These are phyloP conservation scores for Rhogogaster chlorosoma DNA, from an alignment of 2,888 invertebrate species.

Conservation along the genomic window DNA sequence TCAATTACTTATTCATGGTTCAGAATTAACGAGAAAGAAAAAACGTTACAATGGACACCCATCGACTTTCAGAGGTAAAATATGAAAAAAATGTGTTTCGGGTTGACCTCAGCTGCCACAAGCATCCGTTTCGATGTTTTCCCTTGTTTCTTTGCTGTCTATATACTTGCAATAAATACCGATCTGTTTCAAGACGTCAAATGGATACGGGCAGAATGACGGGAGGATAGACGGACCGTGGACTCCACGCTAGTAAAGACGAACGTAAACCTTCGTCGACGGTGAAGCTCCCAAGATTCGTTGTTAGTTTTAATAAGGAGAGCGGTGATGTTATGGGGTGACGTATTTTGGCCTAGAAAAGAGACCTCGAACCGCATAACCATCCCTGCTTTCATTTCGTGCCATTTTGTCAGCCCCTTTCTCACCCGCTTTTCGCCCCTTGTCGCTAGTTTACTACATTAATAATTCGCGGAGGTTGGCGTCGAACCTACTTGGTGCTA, in stretches of 20 bases:
- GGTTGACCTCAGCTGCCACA: background rate
- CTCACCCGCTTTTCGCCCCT: constrained; percentile 13
- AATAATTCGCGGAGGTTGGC: constrained; percentile 43
- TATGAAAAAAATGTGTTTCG: background rate
- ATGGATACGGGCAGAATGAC: background rate
- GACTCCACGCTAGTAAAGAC: background rate
- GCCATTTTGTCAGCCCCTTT: constrained; percentile 12
- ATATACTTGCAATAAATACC: background rate
- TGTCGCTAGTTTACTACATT: constrained; percentile 41
- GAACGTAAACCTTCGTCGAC: background rate
- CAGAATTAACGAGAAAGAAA: background rate
- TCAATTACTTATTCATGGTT: background rate
- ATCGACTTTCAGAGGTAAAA: background rate
- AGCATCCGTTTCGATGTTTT: background rate
- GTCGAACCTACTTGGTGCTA: constrained; percentile 42
- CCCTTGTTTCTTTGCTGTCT: background rate
- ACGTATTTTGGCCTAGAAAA: constrained; percentile 13
- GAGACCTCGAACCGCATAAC: constrained; percentile 32
- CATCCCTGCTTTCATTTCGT: background rate
- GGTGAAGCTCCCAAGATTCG: background rate
- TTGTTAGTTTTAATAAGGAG: constrained; percentile 45
- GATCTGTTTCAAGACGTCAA: background rate
- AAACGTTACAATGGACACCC: background rate
- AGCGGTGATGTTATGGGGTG: constrained; percentile 27
- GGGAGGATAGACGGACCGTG: background rate